These are phyloP conservation scores for Nanorana parkeri DNA, from an alignment of 2,113 vertebrate genomes.

Conservation along the genomic window DNA sequence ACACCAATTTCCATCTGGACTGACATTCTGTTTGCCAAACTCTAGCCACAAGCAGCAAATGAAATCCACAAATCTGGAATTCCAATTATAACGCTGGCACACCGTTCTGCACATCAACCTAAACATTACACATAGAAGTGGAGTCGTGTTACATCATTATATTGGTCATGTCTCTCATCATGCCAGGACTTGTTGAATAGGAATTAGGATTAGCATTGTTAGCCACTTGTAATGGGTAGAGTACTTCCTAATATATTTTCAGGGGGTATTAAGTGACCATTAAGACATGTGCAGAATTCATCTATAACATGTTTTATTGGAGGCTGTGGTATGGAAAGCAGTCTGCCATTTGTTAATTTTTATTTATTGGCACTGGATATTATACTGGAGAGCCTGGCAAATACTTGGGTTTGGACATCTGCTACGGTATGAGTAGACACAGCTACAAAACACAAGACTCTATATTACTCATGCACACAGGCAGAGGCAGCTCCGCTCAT, in stretches of 20 bases:
- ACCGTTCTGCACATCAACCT: constrained; percentile 25
- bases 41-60: constrained; percentile 46
- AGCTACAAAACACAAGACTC: constrained; percentile 8
- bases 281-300: constrained; percentile 46
- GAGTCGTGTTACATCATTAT: constrained; percentile 50
- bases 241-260: constrained; percentile 34
- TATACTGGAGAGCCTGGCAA: constrained; percentile 32
- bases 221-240: neutral
- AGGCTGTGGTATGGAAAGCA: constrained; percentile 37
- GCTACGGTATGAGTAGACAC: constrained; percentile 39
- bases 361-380: constrained; percentile 38
- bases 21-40: constrained; percentile 47
- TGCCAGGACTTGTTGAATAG: constrained; percentile 39
- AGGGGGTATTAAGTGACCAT: constrained; percentile 19
- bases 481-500: constrained; percentile 30
- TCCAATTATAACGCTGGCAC: constrained; percentile 51
- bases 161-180: constrained; percentile 20
- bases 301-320: constrained; percentile 39
- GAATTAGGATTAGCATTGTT: constrained; percentile 12
- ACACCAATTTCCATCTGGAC: constrained; percentile 51
- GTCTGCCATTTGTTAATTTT: constrained; percentile 47
- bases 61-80: constrained; percentile 51
- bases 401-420: constrained; percentile 40
- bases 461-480: constrained; percentile 14
- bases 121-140: constrained; percentile 29